Conservation (phyloP, 2,888 invertebrate genomes). For the Nysson spinosus region DNA sequence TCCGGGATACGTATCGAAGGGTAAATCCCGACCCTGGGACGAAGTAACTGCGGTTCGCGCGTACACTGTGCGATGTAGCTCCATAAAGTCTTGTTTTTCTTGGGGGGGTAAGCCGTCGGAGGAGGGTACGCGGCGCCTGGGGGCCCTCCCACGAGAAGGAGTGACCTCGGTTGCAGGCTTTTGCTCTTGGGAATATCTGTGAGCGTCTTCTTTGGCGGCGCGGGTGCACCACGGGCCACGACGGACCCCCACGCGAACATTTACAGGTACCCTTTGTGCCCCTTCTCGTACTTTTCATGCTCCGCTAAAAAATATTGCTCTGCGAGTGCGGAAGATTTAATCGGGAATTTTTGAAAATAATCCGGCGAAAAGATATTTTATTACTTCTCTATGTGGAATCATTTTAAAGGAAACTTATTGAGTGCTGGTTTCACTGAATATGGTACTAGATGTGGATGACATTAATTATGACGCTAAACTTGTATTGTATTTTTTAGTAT, state of each 20-base stretch:
- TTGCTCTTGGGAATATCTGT: slow-evolving; percentile 72
- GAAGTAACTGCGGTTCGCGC: slow-evolving; percentile 46
- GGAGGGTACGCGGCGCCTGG: slow-evolving; percentile 73
- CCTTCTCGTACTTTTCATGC: slow-evolving; percentile 1
- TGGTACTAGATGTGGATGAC: no score
- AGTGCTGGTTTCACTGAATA: no score
- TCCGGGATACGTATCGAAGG: slow-evolving; percentile 20
- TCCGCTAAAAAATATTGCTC: slow-evolving; percentile 14
- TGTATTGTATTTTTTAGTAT: no score
- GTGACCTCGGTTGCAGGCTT: slow-evolving; percentile 72
- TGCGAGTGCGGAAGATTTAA: no score
- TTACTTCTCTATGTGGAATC: no score
- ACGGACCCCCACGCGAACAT: slow-evolving; percentile 38
- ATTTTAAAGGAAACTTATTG: no score
- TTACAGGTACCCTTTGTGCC: slow-evolving; percentile 26
- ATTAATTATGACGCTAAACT: no score
- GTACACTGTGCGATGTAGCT: slow-evolving; percentile 56
- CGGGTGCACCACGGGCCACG: slow-evolving; percentile 33
- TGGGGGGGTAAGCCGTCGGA: slow-evolving; percentile 58
- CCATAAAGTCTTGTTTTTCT: slow-evolving; percentile 70
- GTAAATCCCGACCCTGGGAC: slow-evolving; percentile 47
- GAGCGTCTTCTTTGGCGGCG: slow-evolving; percentile 62
- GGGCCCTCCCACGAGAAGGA: slow-evolving; percentile 77
- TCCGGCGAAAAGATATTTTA: no score
- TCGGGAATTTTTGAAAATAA: no score